A percentile compares a stretch with the other conserved stretches of the same genome.
Evolutionary conservation across 2,888 invertebrate genomes (phyloP).

Genomic region (Diplolepis rosae): DNA sequence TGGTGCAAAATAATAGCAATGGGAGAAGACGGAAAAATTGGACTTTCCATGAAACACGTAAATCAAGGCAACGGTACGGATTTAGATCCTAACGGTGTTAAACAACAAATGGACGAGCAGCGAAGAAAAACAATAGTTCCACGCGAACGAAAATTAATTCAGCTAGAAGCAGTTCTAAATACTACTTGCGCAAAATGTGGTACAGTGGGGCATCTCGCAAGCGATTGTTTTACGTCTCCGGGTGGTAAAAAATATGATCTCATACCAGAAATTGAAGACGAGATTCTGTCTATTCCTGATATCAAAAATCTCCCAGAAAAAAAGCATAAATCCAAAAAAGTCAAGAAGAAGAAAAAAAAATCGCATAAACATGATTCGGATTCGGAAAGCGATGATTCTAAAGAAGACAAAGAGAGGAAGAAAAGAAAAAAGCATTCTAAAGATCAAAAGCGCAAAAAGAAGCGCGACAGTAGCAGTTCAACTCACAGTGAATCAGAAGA

Average conservation of each 20-base stretch:
- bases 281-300: slow-evolving; percentile 14
- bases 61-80: slow-evolving; percentile 72
- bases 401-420: slow-evolving; percentile 54
- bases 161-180: slow-evolving; percentile 71
- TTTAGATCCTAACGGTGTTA: slow-evolving; percentile 72
- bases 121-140: slow-evolving; percentile 60
- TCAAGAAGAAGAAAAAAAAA: slow-evolving; percentile 65
- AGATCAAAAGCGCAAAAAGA: slow-evolving; percentile 57
- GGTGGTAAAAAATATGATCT: slow-evolving; percentile 72
- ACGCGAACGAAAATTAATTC: slow-evolving; percentile 62
- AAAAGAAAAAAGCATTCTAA: slow-evolving; percentile 60
- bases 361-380: slow-evolving; percentile 51
- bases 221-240: slow-evolving; percentile 71
- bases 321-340: slow-evolving; percentile 62
- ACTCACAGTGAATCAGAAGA: slow-evolving; percentile 52
- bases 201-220: slow-evolving; percentile 70
- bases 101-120: slow-evolving; percentile 69
- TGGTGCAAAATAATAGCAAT: slow-evolving; percentile 73
- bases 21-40: slow-evolving; percentile 70
- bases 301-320: slow-evolving; percentile 52
- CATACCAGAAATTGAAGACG: slow-evolving; percentile 66
- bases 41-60: slow-evolving; percentile 73
- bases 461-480: slow-evolving; percentile 51
- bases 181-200: slow-evolving; percentile 72
- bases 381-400: slow-evolving; percentile 47